A percentile compares a stretch with the other conserved stretches of the same genome.
phyloP scores from a whole-genome alignment of 2,113 vertebrate genomes.

The Hemiprocne comata region DNA sequence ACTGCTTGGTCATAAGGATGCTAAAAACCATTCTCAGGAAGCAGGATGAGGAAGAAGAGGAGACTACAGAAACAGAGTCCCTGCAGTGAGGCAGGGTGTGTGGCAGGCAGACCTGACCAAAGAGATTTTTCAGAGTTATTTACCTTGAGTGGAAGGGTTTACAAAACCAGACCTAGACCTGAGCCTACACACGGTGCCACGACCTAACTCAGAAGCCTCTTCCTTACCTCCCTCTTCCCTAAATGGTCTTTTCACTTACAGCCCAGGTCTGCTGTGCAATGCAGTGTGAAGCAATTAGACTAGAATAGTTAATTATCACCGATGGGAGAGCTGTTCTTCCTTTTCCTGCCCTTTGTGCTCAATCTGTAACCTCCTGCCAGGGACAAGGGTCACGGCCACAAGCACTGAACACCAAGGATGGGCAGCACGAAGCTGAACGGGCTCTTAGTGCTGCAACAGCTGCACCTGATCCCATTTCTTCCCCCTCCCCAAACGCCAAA shows the following conservation, averaged over 20 bases:
- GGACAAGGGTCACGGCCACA: neutral
- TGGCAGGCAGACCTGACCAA: neutral
- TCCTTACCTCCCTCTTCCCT: neutral
- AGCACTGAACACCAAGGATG: neutral
- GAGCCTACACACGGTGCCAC: neutral
- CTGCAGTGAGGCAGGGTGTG: neutral
- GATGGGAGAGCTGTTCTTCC: neutral
- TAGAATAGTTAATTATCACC: neutral
- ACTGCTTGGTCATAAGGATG: neutral
- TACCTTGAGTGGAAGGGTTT: neutral
- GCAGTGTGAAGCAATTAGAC: neutral
- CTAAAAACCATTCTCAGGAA: neutral
- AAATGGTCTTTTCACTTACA: neutral
- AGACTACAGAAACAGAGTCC: neutral
- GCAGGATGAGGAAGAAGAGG: neutral
- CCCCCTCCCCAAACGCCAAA: rapidly evolving
- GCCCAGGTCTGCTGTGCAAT: neutral
- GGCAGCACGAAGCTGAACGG: neutral
- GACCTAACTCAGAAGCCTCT: neutral
- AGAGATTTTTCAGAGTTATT: neutral
- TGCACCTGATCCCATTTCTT: neutral
- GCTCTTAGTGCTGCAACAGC: neutral
- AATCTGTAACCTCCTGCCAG: neutral
- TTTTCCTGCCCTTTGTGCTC: neutral
- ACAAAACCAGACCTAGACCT: neutral